These are phyloP conservation scores for Tolypeutes matacus DNA, from an alignment of 2,797 vertebrate species.

Conservation along the genomic window DNA sequence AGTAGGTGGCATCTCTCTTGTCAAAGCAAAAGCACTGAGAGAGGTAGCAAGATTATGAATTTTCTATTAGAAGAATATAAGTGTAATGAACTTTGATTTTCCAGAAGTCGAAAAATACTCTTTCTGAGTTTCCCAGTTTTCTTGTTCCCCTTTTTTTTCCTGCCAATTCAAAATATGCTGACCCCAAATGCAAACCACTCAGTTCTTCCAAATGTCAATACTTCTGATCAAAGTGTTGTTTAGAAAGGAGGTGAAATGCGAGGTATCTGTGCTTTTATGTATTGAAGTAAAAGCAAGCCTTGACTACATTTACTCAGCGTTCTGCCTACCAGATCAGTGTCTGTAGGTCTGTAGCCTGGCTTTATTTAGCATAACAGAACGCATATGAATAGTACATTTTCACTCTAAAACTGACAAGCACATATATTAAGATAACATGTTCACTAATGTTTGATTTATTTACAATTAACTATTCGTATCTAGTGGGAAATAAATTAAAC, in stretches of 20 bases:
- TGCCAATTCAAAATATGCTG: neutral
- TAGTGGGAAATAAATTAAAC: neutral
- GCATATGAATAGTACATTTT: neutral
- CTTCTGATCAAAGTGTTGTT: neutral
- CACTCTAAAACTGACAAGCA: neutral
- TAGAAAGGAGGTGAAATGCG: neutral
- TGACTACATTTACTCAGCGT: neutral
- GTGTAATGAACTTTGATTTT: neutral
- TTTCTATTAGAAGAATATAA: constrained; percentile 28
- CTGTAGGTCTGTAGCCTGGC: neutral
- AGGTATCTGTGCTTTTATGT: constrained; percentile 40
- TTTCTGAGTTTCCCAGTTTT: neutral
- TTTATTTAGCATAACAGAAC: neutral
- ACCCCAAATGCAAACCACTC: neutral
- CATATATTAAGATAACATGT: neutral
- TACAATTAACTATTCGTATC: neutral
- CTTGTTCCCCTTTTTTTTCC: neutral
- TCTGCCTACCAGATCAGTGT: neutral
- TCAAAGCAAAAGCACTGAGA: constrained; percentile 1
- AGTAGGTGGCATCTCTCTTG: neutral
- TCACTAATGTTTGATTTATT: neutral
- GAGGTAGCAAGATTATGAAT: neutral
- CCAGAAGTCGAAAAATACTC: neutral
- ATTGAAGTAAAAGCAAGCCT: constrained; percentile 40
- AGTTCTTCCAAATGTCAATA: neutral